Base-by-base conservation (phyloP, 2,113 vertebrate genomes). In the Otolemur garnettii region DNA sequence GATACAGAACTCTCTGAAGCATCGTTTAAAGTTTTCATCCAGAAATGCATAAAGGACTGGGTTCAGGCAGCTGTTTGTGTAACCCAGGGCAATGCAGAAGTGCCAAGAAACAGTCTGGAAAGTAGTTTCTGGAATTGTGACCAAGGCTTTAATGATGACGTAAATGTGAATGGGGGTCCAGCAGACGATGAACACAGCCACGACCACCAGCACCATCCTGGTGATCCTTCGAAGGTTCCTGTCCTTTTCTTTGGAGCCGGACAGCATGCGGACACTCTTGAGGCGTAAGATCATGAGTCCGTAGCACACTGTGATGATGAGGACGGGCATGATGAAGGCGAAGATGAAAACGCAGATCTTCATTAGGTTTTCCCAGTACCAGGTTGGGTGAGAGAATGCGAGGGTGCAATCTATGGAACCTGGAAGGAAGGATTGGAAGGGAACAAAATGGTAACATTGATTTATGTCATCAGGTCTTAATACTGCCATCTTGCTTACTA, bases 281-380 rank as follows among this genome's bases (percentile, higher is more conserved):
- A 99, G 99, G 18, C 99, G 99, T 74, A 99, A 98, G 98, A 99
- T 99, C 99, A 99, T 99, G 97, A 99, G 98, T 9, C 99, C 99
- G 0, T 99, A 99, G 93, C 99, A 99, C 92, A 99, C 99, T 0
- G 99, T 99, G 94, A 99, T 99, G 98, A 99, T 99, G 97, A 99
- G 99, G 59, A 99, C 99, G 0, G 99, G 99, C 99, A 99, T 99
- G 98, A 99, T 99, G 98, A 99, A 99, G 98, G 99, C 99, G 35
- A 99, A 99, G 98, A 99, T 99, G 98, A 99, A 99, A 33, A 99
- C 99, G 77, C 99, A 99, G 98, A 99, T 99, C 98, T 99, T 99
- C 98, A 99, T 98, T 53, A 99, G 99, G 96, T 99, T 99, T 96
- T 99, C 99, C 99, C 99, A 99, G 97, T 99, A 99, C 99, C 99